These are phyloP conservation scores for Aptenodytes forsteri DNA, from an alignment of 2,113 vertebrate genomes.

Conservation along the genomic window DNA sequence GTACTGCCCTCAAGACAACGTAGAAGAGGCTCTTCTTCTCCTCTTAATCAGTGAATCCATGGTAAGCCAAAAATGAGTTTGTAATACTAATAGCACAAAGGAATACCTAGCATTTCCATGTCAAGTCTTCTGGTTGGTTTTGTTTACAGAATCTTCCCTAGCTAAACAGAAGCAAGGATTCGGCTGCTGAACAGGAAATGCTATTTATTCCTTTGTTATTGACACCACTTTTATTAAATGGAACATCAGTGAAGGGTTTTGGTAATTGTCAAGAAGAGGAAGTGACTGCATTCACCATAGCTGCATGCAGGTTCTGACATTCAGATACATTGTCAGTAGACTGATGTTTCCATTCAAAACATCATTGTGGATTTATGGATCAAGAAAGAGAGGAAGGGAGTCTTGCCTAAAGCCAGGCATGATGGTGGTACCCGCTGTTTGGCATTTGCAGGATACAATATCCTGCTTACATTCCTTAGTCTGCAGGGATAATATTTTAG, in stretches of 20 bases:
- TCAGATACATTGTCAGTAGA: background rate
- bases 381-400: background rate
- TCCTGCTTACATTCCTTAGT: background rate
- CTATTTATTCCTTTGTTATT: background rate
- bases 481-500: background rate
- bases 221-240: background rate
- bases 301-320: background rate
- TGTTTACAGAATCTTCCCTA: background rate
- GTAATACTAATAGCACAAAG: background rate
- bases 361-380: background rate
- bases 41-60: conserved; percentile 96
- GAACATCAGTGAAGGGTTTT: background rate
- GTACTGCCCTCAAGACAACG: conserved; percentile 96
- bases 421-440: background rate
- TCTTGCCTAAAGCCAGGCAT: background rate
- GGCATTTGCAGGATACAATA: background rate
- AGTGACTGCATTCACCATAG: background rate
- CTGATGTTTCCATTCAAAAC: background rate
- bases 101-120: background rate
- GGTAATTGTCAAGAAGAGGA: background rate
- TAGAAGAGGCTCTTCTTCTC: conserved; percentile 95
- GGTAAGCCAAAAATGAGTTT: conserved; percentile 81
- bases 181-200: background rate
- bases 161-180: background rate
- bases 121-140: background rate